These are phyloP conservation scores for Drosophila neonasuta DNA, from an alignment of 2,888 invertebrate genomes.

Conservation along the genomic window DNA sequence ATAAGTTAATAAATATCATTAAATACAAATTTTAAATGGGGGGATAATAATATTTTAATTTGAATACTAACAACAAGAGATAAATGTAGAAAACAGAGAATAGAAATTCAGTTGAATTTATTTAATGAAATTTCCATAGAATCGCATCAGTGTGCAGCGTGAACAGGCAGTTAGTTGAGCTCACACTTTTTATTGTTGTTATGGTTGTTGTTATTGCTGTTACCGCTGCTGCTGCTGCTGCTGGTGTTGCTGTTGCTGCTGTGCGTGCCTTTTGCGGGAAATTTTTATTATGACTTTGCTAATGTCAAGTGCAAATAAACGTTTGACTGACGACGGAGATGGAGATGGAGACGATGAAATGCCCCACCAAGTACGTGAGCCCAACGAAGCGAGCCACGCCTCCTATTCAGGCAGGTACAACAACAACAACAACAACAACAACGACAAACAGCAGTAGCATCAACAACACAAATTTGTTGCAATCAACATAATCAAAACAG, in stretches of 20 bases:
- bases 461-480: constrained; percentile 58
- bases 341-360: constrained; percentile 9
- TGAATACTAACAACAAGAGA: not conserved
- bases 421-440: constrained; percentile 32
- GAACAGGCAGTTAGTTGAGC: constrained; percentile 27
- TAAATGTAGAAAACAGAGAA: not conserved
- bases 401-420: constrained; percentile 25
- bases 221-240: constrained; percentile 14
- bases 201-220: constrained; percentile 18
- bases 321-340: constrained; percentile 54
- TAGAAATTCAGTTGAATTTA: not conserved
- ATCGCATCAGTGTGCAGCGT: constrained; percentile 40
- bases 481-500: constrained; percentile 76
- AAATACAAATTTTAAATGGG: not conserved
- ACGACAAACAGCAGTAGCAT: constrained; percentile 12
- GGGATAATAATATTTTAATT: not conserved
- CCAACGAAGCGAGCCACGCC: constrained; percentile 38
- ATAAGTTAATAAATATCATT: not conserved
- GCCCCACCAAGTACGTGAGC: constrained; percentile 46
- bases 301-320: constrained; percentile 79
- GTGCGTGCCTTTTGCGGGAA: constrained; percentile 63
- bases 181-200: constrained; percentile 29
- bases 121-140: constrained; percentile 12
- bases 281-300: constrained; percentile 77
- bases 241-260: constrained; percentile 29